Conservation (phyloP, 2,113 vertebrate genomes). For the Dinomys branickii region DNA sequence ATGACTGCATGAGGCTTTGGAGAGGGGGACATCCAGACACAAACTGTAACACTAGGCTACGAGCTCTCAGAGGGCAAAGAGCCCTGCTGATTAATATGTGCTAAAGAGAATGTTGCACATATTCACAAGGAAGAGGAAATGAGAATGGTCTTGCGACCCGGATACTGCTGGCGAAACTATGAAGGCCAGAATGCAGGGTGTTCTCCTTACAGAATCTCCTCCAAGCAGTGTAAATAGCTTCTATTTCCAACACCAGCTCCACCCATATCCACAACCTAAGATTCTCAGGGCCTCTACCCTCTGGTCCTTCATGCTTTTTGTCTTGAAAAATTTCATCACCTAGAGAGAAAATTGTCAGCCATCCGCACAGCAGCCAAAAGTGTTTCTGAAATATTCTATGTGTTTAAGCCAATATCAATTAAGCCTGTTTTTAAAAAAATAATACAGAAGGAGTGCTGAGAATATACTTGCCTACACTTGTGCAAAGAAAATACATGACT, state of each 20-base stretch:
- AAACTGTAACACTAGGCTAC: background rate
- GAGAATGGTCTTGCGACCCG: too few species aligned
- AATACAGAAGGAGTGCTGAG: background rate
- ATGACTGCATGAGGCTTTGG: too few species aligned
- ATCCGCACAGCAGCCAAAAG: too few species aligned
- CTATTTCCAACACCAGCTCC: fast-evolving
- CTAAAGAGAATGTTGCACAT: background rate
- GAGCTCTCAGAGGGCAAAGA: background rate
- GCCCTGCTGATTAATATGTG: fast-evolving
- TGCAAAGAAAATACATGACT: background rate
- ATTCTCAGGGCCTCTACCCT: fast-evolving
- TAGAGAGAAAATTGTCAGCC: background rate
- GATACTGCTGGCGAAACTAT: background rate
- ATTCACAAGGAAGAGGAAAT: background rate
- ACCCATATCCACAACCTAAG: fast-evolving
- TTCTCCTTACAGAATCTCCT: background rate
- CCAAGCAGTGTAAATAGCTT: fast-evolving
- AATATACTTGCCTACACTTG: background rate
- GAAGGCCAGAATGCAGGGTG: fast-evolving
- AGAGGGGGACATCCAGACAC: too few species aligned
- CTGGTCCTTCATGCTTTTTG: fast-evolving
- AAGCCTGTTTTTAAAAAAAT: background rate
- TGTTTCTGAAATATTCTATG: too few species aligned
- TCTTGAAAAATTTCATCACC: background rate
- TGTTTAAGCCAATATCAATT: too few species aligned